Conservation (phyloP, 1,140 invertebrate genomes). For the Periplaneta americana region DNA sequence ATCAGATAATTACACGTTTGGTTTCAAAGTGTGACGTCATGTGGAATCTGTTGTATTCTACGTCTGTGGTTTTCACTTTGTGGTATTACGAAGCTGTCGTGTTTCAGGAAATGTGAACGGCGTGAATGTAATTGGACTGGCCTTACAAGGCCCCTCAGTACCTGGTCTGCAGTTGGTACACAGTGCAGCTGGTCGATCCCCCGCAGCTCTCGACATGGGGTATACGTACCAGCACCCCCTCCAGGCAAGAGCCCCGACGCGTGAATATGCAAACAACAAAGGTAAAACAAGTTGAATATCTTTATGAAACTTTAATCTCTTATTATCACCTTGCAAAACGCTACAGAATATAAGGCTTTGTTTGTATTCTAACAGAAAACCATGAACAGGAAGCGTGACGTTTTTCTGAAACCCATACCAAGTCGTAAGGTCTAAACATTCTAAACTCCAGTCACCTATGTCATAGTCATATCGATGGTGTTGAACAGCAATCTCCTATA, state of each 20-base stretch:
- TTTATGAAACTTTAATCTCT: background rate
- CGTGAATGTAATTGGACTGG: slow-evolving; percentile 62
- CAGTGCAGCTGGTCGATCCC: background rate
- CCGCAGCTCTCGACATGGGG: background rate
- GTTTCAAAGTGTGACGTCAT: no score
- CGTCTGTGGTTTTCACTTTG: no score
- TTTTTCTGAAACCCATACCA: no score
- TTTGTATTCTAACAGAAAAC: background rate
- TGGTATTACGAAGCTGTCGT: no score
- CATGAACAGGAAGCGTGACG: background rate
- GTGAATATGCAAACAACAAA: slow-evolving; percentile 1
- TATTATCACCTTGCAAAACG: background rate
- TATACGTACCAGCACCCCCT: slow-evolving; percentile 16
- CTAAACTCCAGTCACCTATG: no score
- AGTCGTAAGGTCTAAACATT: no score
- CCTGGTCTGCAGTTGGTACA: slow-evolving; percentile 30
- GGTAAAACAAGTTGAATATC: background rate
- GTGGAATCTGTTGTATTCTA: no score
- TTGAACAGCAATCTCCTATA: no score
- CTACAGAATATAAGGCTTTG: background rate
- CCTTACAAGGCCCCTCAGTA: slow-evolving; percentile 51
- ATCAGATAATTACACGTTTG: no score
- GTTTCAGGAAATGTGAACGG: slow-evolving; percentile 55
- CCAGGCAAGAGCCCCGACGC: slow-evolving; percentile 2
- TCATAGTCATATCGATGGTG: no score